Evolutionary conservation across 2,113 vertebrate species (phyloP), one percentile per base, ranked within the genome.

Genomic region (Brachyistius frenatus): DNA sequence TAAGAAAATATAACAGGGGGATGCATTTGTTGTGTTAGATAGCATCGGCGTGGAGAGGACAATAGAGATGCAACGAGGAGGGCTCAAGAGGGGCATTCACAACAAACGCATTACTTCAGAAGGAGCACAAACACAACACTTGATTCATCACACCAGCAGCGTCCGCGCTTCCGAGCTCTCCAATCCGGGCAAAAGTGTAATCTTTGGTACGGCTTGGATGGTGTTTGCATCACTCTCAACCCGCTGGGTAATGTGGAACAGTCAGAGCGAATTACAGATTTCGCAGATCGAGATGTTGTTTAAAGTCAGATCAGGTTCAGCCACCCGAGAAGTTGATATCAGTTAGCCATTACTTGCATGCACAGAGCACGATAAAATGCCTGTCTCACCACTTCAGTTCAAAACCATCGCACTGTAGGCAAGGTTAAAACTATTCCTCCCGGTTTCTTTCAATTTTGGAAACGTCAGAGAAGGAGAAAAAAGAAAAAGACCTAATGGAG

Each of bases 11-110:
- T 77, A 92, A 87, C 76, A 71, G 78, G 31, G 13, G 74, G 35
- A 71, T 1, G 52, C 86, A 92, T 94, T 93, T 93, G 86, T 92
- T 89, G 90, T 70, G 80, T 88, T 86, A 76, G 91, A 93, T 93
- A 93, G 86, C 86, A 91, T 92, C 89, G 13, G 65, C 52, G 61
- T 66, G 76, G 78, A 89, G 81, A 81, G 75, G 76, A 87, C 88
- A 83, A 93, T 88, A 73, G 73, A 88, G 90, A 91, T 73, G 74
- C 84, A 23, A 78, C 30, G 54, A 73, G 68, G 57, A 67, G 69
- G 70, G 80, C 79, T 84, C 75, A 67, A 86, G 84, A 86, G 83
- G 70, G 61, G 80, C 75, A 60, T 87, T 89, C 60, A 36, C 58
- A 7, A 76, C 80, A 76, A 85, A 88, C 58, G 80, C 70, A 72